These are phyloP conservation scores for Perca flavescens DNA, from an alignment of 2,113 vertebrate species.

Conservation along the genomic window DNA sequence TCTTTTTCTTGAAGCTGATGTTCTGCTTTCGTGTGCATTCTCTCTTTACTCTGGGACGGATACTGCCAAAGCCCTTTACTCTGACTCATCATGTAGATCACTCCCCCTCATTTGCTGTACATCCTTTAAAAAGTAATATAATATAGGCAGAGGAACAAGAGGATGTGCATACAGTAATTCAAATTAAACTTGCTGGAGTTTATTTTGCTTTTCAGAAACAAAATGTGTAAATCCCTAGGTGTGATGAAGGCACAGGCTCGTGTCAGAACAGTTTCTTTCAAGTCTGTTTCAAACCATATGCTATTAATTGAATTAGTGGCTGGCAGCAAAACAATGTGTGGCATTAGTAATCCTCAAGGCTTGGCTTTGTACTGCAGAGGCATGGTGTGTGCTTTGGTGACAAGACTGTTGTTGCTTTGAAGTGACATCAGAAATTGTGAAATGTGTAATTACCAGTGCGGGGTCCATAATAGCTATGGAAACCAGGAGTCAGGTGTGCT, in stretches of 20 bases:
- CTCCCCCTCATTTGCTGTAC: conserved; percentile 46
- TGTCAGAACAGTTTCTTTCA: conserved; percentile 65
- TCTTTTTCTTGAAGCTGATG: not conserved
- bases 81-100: conserved; percentile 55
- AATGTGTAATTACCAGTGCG: conserved; percentile 82
- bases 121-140: conserved; percentile 38
- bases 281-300: conserved; percentile 60
- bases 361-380: conserved; percentile 67
- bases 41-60: conserved; percentile 32
- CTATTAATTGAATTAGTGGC: conserved; percentile 84
- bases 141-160: conserved; percentile 20
- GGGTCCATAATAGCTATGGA: conserved; percentile 75
- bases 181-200: conserved; percentile 35
- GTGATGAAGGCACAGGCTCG: conserved; percentile 30
- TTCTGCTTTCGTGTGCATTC: conserved; percentile 38
- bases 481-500: conserved; percentile 75
- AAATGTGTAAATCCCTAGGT: conserved; percentile 43
- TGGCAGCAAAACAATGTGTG: conserved; percentile 75
- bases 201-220: conserved; percentile 38
- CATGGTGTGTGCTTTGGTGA: conserved; percentile 55
- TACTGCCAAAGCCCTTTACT: conserved; percentile 24
- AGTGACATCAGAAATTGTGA: conserved; percentile 78
- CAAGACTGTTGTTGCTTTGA: conserved; percentile 79
- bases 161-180: conserved; percentile 1
- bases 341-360: conserved; percentile 76